These are phyloP conservation scores for Smittia sp. DNA, from an alignment of 2,888 invertebrate species.

Conservation along the genomic window DNA sequence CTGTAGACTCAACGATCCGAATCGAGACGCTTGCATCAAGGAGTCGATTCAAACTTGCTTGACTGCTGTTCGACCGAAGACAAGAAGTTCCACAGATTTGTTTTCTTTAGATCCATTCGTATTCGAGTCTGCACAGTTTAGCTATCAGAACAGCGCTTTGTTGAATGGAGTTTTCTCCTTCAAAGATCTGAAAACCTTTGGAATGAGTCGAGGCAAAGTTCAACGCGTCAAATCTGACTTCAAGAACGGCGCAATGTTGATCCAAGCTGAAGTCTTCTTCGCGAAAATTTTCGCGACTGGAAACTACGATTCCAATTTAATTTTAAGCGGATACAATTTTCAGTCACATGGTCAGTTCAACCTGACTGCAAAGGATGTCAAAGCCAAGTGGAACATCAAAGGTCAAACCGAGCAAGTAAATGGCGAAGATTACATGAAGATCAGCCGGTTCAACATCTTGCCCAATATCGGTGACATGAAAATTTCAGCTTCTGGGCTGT, in stretches of 20 bases:
- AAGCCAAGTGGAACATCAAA: constrained; percentile 44
- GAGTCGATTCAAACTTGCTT: constrained; percentile 58
- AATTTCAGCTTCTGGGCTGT: constrained; percentile 59
- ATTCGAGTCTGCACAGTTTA: constrained; percentile 47
- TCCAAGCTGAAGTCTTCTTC: constrained; percentile 60
- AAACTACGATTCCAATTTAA: no score
- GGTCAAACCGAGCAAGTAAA: constrained; percentile 59
- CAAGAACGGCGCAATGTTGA: constrained; percentile 58
- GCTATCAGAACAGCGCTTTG: constrained; percentile 47
- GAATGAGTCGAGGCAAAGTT: constrained; percentile 57
- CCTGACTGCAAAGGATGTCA: constrained; percentile 53
- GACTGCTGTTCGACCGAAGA: constrained; percentile 47
- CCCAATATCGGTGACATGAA: constrained; percentile 65
- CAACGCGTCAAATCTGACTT: constrained; percentile 57
- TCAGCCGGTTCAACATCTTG: constrained; percentile 61
- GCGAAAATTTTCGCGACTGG: constrained; percentile 48
- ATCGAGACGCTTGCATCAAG: constrained; percentile 60
- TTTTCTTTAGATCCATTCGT: constrained; percentile 51
- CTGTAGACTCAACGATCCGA: constrained; percentile 58
- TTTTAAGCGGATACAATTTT: no score
- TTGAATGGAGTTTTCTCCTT: constrained; percentile 50
- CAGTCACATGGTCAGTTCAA: no score
- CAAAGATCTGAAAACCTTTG: constrained; percentile 58
- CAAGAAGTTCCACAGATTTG: constrained; percentile 45
- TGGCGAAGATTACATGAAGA: constrained; percentile 57